Base-by-base conservation (phyloP, 2,888 invertebrate genomes). In the Darwinula stevensoni region DNA sequence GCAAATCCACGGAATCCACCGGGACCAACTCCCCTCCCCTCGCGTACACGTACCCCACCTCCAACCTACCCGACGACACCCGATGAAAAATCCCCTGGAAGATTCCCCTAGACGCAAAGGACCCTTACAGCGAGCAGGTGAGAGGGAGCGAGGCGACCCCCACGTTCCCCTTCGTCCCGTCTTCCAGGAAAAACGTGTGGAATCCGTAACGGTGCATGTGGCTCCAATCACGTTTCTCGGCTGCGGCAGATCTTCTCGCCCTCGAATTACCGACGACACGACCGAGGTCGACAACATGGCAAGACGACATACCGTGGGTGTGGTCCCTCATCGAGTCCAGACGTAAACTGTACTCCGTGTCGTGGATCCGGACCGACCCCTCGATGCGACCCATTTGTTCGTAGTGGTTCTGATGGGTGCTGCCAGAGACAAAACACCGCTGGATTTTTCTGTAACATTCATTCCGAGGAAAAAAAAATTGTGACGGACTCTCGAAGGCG, bases 351-450 rank as follows among this genome's bases (percentile, higher is more conserved):
- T 57, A 47, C 18, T 57, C 53, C 33, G 44, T 40, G 3, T 56
- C 56, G 4, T 61, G 59, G 2, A 74, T 51, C 31, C 49, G 51
- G 31, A 70, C 49, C 16, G 52, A 57, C 31, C 68, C 72, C 16
- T 53, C 54, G 33, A 72, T 44, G 3, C 49, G 48, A 0, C 75
- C 74, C 50, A 67, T 68, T 51, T 78, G 75, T 43, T 78, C 76
- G 47, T 78, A 75, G 44, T 76, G 76, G 0, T 65, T 67, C 44
- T 78, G 74, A 44, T 73, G 72, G 2, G 65, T 61, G 16, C 69
- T 69, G 49, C 27, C n/a, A n/a, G n/a, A n/a, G n/a, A n/a, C n/a
- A n/a, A n/a, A n/a, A n/a, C n/a, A n/a, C n/a, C n/a, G n/a, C n/a
- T n/a, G n/a, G n/a, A n/a, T n/a, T n/a, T n/a, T n/a, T n/a, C n/a